Evolutionary conservation across 2,113 vertebrate genomes (phyloP).

Genomic region (Serinus canaria): DNA sequence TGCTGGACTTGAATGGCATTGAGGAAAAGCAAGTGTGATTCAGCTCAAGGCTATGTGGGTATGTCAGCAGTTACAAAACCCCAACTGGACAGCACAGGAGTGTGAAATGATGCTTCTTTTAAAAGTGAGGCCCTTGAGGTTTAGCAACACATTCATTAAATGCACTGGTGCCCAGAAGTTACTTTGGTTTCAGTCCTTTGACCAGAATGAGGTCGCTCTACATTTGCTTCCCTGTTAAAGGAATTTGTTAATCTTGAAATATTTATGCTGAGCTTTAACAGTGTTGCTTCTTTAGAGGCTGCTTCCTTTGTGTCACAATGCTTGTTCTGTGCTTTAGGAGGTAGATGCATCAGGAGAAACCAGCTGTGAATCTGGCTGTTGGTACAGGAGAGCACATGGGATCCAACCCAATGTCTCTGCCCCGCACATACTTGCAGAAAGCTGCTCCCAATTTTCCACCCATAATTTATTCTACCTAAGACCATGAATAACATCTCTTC

Average conservation of each 20-base stretch:
- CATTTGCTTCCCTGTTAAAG: background rate
- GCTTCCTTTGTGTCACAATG: background rate
- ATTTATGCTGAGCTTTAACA: background rate
- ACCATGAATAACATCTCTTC: background rate
- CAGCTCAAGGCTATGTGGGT: background rate
- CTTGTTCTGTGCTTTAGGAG: background rate
- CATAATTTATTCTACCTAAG: background rate
- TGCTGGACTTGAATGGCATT: background rate
- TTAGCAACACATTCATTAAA: background rate
- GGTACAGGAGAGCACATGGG: background rate
- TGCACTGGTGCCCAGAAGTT: background rate
- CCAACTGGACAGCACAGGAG: background rate
- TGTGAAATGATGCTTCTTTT: background rate
- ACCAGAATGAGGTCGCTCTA: background rate
- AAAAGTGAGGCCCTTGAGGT: background rate
- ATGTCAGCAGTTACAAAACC: background rate
- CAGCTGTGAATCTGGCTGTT: background rate
- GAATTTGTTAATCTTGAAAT: background rate
- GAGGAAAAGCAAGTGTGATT: constrained; percentile 23
- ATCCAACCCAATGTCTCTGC: background rate
- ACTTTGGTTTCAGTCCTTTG: background rate
- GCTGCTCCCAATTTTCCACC: background rate
- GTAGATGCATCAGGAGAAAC: background rate
- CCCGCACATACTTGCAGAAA: background rate
- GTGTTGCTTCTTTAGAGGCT: background rate